Conservation (phyloP, 2,797 vertebrate genomes). For the Epinephelus awoara region DNA sequence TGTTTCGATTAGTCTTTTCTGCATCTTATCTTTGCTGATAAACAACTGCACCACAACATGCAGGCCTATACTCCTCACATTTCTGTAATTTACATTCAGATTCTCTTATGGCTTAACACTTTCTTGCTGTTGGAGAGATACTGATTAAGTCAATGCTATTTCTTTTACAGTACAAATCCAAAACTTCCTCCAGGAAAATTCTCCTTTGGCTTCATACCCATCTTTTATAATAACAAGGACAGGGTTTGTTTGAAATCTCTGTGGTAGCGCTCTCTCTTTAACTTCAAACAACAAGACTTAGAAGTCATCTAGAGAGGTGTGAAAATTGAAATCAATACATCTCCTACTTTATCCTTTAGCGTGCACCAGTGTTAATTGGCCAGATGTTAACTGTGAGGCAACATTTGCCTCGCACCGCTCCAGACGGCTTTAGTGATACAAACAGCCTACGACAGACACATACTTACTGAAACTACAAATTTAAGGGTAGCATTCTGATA, state of each 20-base stretch:
- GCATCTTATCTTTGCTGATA: neutral
- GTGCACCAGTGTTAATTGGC: slow-evolving; percentile 47
- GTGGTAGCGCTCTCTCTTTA: neutral
- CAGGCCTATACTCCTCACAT: neutral
- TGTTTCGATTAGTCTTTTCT: neutral
- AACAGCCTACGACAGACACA: slow-evolving; percentile 35
- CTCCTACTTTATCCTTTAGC: slow-evolving; percentile 11
- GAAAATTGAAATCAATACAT: slow-evolving; percentile 30
- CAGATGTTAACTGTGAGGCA: slow-evolving; percentile 54
- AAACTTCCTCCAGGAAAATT: slow-evolving; percentile 5
- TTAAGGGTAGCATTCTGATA: slow-evolving; percentile 26
- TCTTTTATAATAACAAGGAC: slow-evolving; percentile 14
- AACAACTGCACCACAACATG: neutral
- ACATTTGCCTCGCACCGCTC: slow-evolving; percentile 36
- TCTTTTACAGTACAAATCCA: neutral
- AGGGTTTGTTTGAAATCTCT: neutral
- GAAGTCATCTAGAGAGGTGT: slow-evolving; percentile 19
- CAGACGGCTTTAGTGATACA: slow-evolving; percentile 30
- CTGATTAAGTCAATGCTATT: neutral
- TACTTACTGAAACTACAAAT: slow-evolving; percentile 32
- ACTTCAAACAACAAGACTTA: slow-evolving; percentile 19
- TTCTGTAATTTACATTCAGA: neutral
- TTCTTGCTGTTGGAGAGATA: neutral
- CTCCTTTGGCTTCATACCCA: neutral
- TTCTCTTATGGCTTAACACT: neutral